Percentiles rank a stretch among this genome's conserved stretches.
phyloP scores from a whole-genome alignment of 2,888 invertebrate species.

The Drosophila neonasuta region DNA sequence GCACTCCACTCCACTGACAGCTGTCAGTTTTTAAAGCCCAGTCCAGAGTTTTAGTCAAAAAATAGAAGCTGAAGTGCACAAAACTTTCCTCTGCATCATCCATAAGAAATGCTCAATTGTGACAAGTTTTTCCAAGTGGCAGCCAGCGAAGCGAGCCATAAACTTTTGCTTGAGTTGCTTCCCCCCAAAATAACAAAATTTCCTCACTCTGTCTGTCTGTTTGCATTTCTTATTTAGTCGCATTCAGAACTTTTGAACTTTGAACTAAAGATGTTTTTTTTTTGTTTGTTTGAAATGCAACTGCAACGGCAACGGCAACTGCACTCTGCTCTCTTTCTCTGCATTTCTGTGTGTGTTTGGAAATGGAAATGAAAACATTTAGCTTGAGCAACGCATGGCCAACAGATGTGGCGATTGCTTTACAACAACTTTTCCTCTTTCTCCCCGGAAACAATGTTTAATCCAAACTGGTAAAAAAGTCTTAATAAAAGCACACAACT shows the following conservation, averaged over 20 bases:
- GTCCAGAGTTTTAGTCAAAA: constrained; percentile 21
- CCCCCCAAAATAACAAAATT: background rate
- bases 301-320: constrained; percentile 35
- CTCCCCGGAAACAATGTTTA: constrained; percentile 48
- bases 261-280: constrained; percentile 11
- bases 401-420: constrained; percentile 49
- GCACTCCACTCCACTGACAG: constrained; percentile 27
- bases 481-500: constrained; percentile 32
- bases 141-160: constrained; percentile 18
- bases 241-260: constrained; percentile 34
- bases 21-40: constrained; percentile 40
- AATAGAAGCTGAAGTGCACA: background rate
- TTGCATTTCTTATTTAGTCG: constrained; percentile 25
- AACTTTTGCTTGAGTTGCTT: constrained; percentile 18
- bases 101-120: constrained; percentile 31
- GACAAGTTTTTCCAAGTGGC: constrained; percentile 32
- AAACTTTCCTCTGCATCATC: constrained; percentile 13
- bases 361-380: constrained; percentile 31
- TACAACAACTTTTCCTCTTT: constrained; percentile 31
- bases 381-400: constrained; percentile 41
- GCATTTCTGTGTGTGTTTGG: constrained; percentile 18
- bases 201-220: background rate
- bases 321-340: constrained; percentile 11
- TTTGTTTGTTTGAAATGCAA: constrained; percentile 21
- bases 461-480: constrained; percentile 25